A percentile compares a stretch with the other conserved stretches of the same genome.
These are phyloP conservation scores for Arenicola marina DNA, from an alignment of 2,888 invertebrate genomes.

Conservation along the genomic window DNA sequence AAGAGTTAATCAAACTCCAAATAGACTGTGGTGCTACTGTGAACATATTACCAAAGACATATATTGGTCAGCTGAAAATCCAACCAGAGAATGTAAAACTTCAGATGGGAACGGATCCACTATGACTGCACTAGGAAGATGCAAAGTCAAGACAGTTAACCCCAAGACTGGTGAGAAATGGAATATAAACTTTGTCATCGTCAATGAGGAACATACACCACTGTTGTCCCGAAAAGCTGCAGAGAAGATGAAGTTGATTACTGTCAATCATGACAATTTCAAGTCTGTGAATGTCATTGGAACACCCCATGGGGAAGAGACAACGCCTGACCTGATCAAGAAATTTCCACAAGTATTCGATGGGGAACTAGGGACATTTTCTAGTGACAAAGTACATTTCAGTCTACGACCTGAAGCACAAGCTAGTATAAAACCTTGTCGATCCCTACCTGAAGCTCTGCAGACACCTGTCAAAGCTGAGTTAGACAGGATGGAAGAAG, in stretches of 20 bases:
- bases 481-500: background rate
- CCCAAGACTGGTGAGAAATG: background rate
- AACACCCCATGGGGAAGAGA: too few relatives aligned
- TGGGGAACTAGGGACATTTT: slow-evolving; percentile 8
- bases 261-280: slow-evolving; percentile 15
- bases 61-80: background rate
- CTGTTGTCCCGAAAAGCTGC: background rate
- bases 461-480: slow-evolving; percentile 1
- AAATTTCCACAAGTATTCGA: slow-evolving; percentile 11
- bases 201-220: background rate
- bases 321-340: background rate
- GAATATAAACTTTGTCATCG: slow-evolving; percentile 4
- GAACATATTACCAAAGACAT: slow-evolving; percentile 9
- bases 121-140: slow-evolving; percentile 3
- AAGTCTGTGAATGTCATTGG: slow-evolving; percentile 2
- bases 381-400: slow-evolving; percentile 5
- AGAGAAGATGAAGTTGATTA: slow-evolving; percentile 15
- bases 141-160: background rate
- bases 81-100: background rate
- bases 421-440: slow-evolving; percentile 7
- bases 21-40: slow-evolving; percentile 20
- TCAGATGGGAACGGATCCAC: slow-evolving; percentile 8
- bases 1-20: slow-evolving; percentile 10
- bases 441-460: slow-evolving; percentile 7
- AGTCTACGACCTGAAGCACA: background rate